phyloP scores from a whole-genome alignment of 2,888 invertebrate genomes.

The Phortica okadai region DNA sequence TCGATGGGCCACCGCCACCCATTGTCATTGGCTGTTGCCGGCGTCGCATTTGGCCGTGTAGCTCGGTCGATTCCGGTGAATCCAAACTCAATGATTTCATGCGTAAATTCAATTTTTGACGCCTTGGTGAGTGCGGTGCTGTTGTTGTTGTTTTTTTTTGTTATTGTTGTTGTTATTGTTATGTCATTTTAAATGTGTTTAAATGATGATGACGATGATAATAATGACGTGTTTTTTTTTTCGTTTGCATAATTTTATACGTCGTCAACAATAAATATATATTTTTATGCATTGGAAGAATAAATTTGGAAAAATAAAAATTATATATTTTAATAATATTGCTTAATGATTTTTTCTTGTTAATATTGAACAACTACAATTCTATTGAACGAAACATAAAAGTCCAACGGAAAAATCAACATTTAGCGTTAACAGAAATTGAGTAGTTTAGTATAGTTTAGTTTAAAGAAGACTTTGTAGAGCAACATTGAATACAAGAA shows the following conservation, averaged over 20 bases:
- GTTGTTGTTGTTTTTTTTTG: slow-evolving; percentile 68
- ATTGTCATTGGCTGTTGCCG: slow-evolving; percentile 80
- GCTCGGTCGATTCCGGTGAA: slow-evolving; percentile 94
- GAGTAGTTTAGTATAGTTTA: background rate
- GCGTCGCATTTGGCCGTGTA: slow-evolving; percentile 84
- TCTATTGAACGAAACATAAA: slow-evolving; percentile 29
- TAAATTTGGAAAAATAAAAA: slow-evolving; percentile 11
- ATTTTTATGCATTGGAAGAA: slow-evolving; percentile 12
- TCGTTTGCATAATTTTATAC: background rate
- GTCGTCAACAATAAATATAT: background rate
- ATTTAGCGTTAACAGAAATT: slow-evolving; percentile 25
- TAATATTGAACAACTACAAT: slow-evolving; percentile 15
- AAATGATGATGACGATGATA: slow-evolving; percentile 23
- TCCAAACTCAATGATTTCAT: slow-evolving; percentile 99
- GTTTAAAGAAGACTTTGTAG: background rate
- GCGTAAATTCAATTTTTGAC: slow-evolving; percentile 96
- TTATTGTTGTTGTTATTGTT: slow-evolving; percentile 43
- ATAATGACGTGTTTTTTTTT: slow-evolving; percentile 3
- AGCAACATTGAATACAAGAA: slow-evolving; percentile 31
- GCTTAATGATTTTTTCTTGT: background rate
- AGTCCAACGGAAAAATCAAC: slow-evolving; percentile 20
- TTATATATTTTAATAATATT: slow-evolving; percentile 17
- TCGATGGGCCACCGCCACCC: slow-evolving; percentile 81
- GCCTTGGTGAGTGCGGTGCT: slow-evolving; percentile 97
- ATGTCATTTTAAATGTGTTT: slow-evolving; percentile 29